phyloP scores from a whole-genome alignment of 2,797 vertebrate species.

The Macrochelys suwanniensis region DNA sequence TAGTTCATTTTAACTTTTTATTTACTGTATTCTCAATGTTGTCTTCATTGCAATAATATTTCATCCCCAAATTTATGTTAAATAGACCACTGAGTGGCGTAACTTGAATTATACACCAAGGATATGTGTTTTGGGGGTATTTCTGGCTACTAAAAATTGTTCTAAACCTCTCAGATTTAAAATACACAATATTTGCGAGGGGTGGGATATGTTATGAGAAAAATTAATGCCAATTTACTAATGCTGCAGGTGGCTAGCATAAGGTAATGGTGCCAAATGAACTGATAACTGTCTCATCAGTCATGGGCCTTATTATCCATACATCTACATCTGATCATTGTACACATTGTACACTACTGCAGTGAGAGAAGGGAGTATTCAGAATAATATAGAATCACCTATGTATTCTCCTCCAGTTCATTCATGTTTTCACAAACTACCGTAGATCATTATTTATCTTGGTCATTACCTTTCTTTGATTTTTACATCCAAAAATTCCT shows the following conservation, averaged over 20 bases:
- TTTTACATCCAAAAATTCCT: not conserved
- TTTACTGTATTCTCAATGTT: constrained; percentile 3
- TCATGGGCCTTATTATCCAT: not conserved
- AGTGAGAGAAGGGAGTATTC: not conserved
- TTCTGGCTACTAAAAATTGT: not conserved
- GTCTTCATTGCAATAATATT: not conserved
- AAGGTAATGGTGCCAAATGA: not conserved
- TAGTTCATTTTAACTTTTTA: not conserved
- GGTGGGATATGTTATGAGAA: not conserved
- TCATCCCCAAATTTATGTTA: not conserved
- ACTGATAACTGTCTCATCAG: not conserved
- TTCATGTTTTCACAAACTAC: not conserved
- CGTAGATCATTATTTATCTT: not conserved
- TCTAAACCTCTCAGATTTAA: not conserved
- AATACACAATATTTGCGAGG: not conserved
- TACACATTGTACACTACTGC: not conserved
- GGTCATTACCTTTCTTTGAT: not conserved
- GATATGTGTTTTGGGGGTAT: not conserved
- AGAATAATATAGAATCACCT: not conserved
- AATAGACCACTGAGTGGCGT: not conserved
- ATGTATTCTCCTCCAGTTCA: not conserved
- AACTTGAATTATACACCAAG: not conserved
- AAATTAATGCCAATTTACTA: not conserved
- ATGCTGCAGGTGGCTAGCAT: not conserved
- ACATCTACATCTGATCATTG: not conserved